phyloP scores from a whole-genome alignment of 2,888 invertebrate genomes.

The Stictocephala bisonia region DNA sequence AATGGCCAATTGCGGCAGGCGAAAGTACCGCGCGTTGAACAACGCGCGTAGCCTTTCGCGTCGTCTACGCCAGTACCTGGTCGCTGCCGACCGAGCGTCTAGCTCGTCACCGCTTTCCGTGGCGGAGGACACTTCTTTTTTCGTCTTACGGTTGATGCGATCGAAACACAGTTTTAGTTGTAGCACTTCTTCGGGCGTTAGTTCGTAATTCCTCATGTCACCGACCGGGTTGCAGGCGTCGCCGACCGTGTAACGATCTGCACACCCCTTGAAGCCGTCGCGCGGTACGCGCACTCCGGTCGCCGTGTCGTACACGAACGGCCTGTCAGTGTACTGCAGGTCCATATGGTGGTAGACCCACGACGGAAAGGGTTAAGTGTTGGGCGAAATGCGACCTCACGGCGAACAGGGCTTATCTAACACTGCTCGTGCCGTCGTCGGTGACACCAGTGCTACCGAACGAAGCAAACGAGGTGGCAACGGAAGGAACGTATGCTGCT shows the following conservation, averaged over 20 bases:
- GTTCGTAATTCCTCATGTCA: background rate
- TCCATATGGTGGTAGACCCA: no score
- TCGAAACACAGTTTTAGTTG: background rate
- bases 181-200: background rate
- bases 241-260: background rate
- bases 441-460: no score
- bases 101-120: no score
- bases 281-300: background rate
- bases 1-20: background rate
- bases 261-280: background rate
- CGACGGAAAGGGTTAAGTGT: no score
- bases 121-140: no score
- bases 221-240: background rate
- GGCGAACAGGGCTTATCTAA: no score
- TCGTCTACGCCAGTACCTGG: no score
- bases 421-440: no score
- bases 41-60: background rate
- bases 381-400: no score
- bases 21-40: background rate
- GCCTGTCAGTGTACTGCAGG: background rate
- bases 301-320: background rate
- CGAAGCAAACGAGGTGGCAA: no score
- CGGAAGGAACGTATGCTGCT: no score
- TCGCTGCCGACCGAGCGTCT: background rate
- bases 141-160: background rate